Evolutionary conservation across 2,113 vertebrate species (phyloP).

Genomic region (Colistium nudipinnis): DNA sequence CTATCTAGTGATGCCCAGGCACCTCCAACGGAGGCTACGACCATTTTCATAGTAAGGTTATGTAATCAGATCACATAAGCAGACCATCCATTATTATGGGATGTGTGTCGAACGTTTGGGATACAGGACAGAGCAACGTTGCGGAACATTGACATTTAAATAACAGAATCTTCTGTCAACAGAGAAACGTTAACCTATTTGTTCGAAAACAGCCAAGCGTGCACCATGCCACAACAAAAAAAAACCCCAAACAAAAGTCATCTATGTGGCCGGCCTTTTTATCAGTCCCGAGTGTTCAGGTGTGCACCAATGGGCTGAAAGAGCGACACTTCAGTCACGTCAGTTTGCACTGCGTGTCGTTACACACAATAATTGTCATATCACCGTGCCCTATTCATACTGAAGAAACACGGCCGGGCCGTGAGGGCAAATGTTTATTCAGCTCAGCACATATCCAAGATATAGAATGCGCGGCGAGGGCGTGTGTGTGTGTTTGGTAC

Average conservation of each 20-base stretch:
- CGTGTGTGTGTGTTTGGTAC: constrained; percentile 41
- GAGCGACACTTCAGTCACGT: constrained; percentile 19
- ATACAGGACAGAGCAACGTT: too few species aligned
- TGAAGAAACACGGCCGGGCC: constrained; percentile 39
- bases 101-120: neutral
- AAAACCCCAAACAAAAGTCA: neutral
- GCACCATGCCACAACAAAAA: neutral
- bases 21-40: neutral
- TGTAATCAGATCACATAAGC: neutral
- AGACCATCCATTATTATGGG: neutral
- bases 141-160: neutral
- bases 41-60: neutral
- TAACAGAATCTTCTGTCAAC: constrained; percentile 15
- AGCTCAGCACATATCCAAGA: constrained; percentile 65
- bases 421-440: constrained; percentile 74
- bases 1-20: neutral
- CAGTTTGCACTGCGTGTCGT: constrained; percentile 18
- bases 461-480: too few species aligned
- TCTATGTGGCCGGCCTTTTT: neutral
- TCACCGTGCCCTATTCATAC: constrained; percentile 38
- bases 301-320: constrained; percentile 12
- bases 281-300: constrained; percentile 30
- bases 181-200: constrained; percentile 8
- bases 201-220: neutral
- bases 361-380: constrained; percentile 15